Conservation (phyloP, 1,140 invertebrate species). For the Himalopsyche phryganea region DNA sequence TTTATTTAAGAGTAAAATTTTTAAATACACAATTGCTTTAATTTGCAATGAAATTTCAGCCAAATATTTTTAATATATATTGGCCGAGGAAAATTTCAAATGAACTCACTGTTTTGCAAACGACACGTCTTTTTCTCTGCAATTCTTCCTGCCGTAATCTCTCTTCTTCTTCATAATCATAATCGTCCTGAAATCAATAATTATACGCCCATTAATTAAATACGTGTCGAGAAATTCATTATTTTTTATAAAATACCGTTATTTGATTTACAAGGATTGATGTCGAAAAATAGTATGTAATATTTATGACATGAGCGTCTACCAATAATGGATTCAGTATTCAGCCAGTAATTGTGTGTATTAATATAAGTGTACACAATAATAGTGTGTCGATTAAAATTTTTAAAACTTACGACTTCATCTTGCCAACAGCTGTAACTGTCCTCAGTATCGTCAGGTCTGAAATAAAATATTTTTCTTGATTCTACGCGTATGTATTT, state of each 20-base stretch:
- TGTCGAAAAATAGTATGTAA: too few relatives aligned
- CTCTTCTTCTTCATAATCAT: slow-evolving; percentile 24
- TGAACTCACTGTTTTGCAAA: slow-evolving; percentile 31
- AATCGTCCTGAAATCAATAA: slow-evolving; percentile 21
- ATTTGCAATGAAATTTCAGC: too few relatives aligned
- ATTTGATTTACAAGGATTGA: too few relatives aligned
- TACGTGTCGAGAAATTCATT: background rate
- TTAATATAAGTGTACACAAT: background rate
- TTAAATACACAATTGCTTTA: too few relatives aligned
- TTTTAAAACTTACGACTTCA: slow-evolving; percentile 35
- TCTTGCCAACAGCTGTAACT: slow-evolving; percentile 37
- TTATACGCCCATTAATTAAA: background rate
- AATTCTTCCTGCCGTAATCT: slow-evolving; percentile 23
- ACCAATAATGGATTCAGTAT: background rate
- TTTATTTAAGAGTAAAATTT: too few relatives aligned
- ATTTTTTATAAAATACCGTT: too few relatives aligned
- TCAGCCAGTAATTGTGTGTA: background rate
- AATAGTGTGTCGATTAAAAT: background rate
- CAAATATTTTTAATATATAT: too few relatives aligned
- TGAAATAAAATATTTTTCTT: slow-evolving; percentile 35
- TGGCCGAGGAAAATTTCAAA: too few relatives aligned
- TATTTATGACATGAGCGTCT: too few relatives aligned
- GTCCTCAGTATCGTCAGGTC: slow-evolving; percentile 40
- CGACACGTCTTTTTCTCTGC: slow-evolving; percentile 21
- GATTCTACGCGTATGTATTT: too few relatives aligned